These are phyloP conservation scores for Turritopsis rubra DNA, from an alignment of 30 jellyfish, hydroid and myxozoan species.

Conservation along the genomic window DNA sequence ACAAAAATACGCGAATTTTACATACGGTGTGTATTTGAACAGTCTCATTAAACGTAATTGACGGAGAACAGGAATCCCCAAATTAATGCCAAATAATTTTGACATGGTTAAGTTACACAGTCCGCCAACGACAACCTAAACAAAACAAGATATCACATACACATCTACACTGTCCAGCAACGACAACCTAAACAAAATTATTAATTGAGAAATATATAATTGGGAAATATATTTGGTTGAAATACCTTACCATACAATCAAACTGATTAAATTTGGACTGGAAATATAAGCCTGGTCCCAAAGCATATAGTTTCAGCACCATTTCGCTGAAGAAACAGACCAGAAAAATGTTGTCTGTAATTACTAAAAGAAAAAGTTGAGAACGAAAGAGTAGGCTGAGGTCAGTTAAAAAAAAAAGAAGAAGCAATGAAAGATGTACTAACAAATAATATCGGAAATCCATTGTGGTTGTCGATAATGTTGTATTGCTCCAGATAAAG, in stretches of 20 bases:
- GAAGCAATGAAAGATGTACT: no score
- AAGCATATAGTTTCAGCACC: conserved; percentile 74
- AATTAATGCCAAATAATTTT: not conserved
- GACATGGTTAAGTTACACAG: not conserved
- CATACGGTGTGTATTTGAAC: conserved; percentile 23
- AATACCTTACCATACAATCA: conserved; percentile 71
- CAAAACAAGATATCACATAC: no score
- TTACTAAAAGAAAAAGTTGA: conserved; percentile 33
- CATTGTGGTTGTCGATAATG: conserved; percentile 63
- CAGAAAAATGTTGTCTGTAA: conserved; percentile 66
- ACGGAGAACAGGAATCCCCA: conserved; percentile 33
- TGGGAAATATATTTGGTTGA: not conserved
- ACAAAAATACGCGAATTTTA: no score
- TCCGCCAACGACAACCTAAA: conserved; percentile 25
- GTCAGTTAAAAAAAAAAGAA: not conserved
- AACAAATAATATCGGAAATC: conserved; percentile 32
- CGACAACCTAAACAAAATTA: no score
- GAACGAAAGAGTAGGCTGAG: not conserved
- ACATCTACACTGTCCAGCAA: no score
- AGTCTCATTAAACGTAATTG: conserved; percentile 35
- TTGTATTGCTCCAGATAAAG: conserved; percentile 73
- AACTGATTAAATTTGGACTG: conserved; percentile 77
- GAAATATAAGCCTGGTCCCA: conserved; percentile 82
- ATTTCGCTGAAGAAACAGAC: conserved; percentile 71
- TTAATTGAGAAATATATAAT: no score